These are phyloP conservation scores for Pangasius macronema DNA, from an alignment of 2,797 vertebrate genomes.

Conservation along the genomic window DNA sequence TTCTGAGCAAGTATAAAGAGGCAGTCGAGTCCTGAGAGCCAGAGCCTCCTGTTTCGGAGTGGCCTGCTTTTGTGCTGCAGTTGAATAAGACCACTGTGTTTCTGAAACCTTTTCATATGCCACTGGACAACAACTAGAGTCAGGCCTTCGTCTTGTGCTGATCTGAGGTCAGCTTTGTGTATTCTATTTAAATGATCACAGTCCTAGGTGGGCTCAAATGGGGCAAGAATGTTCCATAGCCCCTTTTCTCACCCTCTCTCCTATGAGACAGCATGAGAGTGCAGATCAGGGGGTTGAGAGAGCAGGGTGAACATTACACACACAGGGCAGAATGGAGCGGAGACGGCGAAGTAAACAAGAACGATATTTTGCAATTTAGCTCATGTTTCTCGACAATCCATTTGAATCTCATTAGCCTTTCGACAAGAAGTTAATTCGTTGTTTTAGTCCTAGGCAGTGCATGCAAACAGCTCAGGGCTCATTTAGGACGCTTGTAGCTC, in stretches of 20 bases:
- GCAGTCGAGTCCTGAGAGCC: slow-evolving; percentile 47
- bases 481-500: not conserved
- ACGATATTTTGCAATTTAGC: slow-evolving; percentile 1
- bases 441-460: not conserved
- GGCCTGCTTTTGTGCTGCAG: slow-evolving; percentile 49
- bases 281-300: not conserved
- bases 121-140: slow-evolving; percentile 48
- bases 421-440: not conserved
- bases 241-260: not conserved
- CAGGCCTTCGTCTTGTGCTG: slow-evolving; percentile 34
- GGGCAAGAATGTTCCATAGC: not conserved
- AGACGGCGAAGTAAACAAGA: slow-evolving; percentile 16
- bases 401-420: slow-evolving; percentile 18
- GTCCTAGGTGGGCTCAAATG: slow-evolving; percentile 11
- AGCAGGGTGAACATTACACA: slow-evolving; percentile 1
- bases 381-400: not conserved
- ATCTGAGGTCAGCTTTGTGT: slow-evolving; percentile 27
- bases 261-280: slow-evolving; percentile 21
- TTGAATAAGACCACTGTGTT: slow-evolving; percentile 56
- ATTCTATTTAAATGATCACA: slow-evolving; percentile 22
- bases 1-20: slow-evolving; percentile 49
- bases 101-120: slow-evolving; percentile 43
- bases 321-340: not conserved
- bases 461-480: not conserved
- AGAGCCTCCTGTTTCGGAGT: slow-evolving; percentile 35